Evolutionary conservation across 2,888 invertebrate genomes (phyloP).

Genomic region (Zygogramma bicolorata): DNA sequence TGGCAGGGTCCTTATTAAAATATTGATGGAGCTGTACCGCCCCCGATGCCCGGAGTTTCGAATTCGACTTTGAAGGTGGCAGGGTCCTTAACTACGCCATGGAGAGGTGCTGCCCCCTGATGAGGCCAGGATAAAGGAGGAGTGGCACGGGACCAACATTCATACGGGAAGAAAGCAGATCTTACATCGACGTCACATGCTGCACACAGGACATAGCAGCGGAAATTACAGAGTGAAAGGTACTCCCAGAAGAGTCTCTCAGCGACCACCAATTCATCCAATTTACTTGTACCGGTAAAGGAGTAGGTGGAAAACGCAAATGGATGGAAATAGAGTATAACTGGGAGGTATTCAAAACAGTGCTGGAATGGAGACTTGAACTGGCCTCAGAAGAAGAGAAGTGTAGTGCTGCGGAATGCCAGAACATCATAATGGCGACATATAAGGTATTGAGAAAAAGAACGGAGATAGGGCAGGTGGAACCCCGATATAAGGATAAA

Average conservation of each 20-base stretch:
- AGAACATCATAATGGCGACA: background rate
- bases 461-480: background rate
- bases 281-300: background rate
- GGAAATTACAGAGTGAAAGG: background rate
- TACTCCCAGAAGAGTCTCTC: background rate
- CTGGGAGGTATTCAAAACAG: background rate
- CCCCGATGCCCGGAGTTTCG: too few relatives aligned
- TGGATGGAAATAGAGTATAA: background rate
- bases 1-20: too few relatives aligned
- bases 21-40: too few relatives aligned
- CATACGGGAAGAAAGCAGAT: background rate
- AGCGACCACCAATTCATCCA: background rate
- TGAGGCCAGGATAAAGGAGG: too few relatives aligned
- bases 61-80: too few relatives aligned
- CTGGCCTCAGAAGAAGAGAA: background rate
- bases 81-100: too few relatives aligned
- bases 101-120: too few relatives aligned
- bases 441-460: background rate
- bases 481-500: background rate
- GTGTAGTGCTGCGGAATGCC: background rate
- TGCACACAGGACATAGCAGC: background rate
- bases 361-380: background rate
- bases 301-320: background rate
- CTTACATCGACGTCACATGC: conserved; percentile 11
- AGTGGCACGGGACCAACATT: too few relatives aligned